These are phyloP conservation scores for Monodelphis domestica DNA, from an alignment of 2,797 vertebrate species.

Conservation along the genomic window DNA sequence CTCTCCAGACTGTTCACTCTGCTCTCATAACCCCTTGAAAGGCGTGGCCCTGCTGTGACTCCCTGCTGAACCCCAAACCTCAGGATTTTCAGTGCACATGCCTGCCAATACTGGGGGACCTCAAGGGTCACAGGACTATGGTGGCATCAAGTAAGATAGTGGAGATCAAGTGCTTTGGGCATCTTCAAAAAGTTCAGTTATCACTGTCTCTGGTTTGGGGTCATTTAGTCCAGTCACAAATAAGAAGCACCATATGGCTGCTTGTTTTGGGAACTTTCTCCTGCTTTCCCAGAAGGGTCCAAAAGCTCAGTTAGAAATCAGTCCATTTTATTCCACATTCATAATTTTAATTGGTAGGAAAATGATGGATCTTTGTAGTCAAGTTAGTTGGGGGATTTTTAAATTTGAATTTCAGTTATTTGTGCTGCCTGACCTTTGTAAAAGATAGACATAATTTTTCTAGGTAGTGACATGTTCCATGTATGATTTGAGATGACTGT, in stretches of 20 bases:
- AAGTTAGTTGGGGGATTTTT: neutral
- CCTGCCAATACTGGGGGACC: too few species aligned
- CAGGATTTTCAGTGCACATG: too few species aligned
- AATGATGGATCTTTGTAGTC: neutral
- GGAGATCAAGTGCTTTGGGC: too few species aligned
- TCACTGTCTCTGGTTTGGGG: constrained; percentile 28
- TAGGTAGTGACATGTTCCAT: neutral
- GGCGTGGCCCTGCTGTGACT: too few species aligned
- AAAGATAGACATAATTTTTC: neutral
- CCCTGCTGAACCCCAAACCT: too few species aligned
- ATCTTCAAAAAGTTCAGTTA: neutral
- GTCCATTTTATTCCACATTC: neutral
- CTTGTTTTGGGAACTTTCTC: constrained; percentile 6
- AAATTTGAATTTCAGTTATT: neutral
- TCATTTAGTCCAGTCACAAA: neutral
- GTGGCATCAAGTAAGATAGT: too few species aligned
- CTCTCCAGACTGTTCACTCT: too few species aligned
- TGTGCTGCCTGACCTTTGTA: neutral
- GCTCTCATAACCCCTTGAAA: too few species aligned
- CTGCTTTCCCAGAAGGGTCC: constrained; percentile 18
- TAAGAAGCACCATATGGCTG: constrained; percentile 6
- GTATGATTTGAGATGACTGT: neutral
- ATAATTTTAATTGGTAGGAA: constrained; percentile 30
- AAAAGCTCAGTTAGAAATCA: constrained; percentile 33
- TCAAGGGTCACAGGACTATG: too few species aligned